Evolutionary conservation across 2,797 vertebrate species (phyloP).

Genomic region (Syngnathus rostellatus): DNA sequence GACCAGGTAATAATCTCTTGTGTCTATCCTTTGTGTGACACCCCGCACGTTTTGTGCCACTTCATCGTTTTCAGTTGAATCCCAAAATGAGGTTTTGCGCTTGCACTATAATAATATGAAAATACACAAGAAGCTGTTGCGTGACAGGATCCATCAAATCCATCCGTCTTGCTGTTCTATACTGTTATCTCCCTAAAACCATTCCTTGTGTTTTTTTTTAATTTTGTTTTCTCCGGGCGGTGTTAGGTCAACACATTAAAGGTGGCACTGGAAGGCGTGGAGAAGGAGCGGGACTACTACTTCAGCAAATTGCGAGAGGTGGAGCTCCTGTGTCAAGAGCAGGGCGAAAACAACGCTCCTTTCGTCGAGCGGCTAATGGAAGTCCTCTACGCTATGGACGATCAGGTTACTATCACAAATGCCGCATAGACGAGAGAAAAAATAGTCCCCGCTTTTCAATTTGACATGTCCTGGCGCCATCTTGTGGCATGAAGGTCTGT

Average conservation of each 20-base stretch:
- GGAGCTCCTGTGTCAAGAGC: conserved; percentile 94
- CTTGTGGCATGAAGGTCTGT: too few relatives aligned
- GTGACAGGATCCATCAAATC: background rate
- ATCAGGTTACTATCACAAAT: conserved; percentile 74
- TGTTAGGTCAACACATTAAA: conserved; percentile 90
- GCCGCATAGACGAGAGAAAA: background rate
- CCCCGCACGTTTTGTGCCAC: background rate
- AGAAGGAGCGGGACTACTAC: conserved; percentile 99
- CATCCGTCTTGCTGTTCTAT: background rate
- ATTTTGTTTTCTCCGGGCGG: background rate
- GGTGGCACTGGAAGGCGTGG: conserved; percentile 90
- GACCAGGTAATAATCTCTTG: conserved; percentile 76
- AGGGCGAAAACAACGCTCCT: conserved; percentile 82
- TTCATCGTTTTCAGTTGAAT: background rate
- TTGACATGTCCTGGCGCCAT: too few relatives aligned
- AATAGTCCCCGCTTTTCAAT: too few relatives aligned
- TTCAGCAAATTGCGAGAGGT: conserved; percentile 97
- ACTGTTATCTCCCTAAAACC: background rate
- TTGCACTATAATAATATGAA: background rate
- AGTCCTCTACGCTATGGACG: conserved; percentile 90
- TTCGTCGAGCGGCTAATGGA: conserved; percentile 94
- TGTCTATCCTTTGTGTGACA: background rate
- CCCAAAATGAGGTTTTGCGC: background rate
- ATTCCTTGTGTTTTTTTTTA: background rate
- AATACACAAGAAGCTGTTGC: background rate